These are phyloP conservation scores for Cybosia mesomella DNA, from an alignment of 2,888 invertebrate genomes.

Conservation along the genomic window DNA sequence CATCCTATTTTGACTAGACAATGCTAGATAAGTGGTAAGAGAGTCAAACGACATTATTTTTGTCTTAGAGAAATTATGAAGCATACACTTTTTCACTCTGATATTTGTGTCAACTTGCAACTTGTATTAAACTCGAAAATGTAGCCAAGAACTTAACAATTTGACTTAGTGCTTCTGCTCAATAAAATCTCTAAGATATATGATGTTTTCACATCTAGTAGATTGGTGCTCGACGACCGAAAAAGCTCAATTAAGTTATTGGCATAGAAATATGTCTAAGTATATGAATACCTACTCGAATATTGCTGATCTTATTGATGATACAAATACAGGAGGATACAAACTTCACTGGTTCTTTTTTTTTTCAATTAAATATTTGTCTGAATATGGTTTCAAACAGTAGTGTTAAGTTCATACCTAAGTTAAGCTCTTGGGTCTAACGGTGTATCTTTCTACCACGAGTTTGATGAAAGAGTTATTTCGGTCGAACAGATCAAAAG, in stretches of 20 bases:
- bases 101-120: neutral
- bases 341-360: neutral
- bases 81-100: slow-evolving; percentile 12
- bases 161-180: slow-evolving; percentile 1
- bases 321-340: neutral
- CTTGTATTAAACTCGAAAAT: neutral
- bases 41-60: neutral
- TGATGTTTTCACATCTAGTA: neutral
- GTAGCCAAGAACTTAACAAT: neutral
- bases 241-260: neutral
- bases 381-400: neutral
- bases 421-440: neutral
- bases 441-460: neutral
- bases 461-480: neutral
- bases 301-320: neutral
- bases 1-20: slow-evolving; percentile 42
- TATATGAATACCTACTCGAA: neutral
- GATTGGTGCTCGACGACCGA: neutral
- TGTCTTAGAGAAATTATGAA: neutral
- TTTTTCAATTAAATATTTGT: neutral
- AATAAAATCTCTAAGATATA: slow-evolving; percentile 5
- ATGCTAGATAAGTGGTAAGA: slow-evolving; percentile 11
- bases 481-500: neutral
- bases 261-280: neutral
- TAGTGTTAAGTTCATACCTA: neutral